Evolutionary conservation across 2,797 vertebrate genomes (phyloP), one percentile per base, ranked within the genome.

Genomic region (Macropus fuliginosus): DNA sequence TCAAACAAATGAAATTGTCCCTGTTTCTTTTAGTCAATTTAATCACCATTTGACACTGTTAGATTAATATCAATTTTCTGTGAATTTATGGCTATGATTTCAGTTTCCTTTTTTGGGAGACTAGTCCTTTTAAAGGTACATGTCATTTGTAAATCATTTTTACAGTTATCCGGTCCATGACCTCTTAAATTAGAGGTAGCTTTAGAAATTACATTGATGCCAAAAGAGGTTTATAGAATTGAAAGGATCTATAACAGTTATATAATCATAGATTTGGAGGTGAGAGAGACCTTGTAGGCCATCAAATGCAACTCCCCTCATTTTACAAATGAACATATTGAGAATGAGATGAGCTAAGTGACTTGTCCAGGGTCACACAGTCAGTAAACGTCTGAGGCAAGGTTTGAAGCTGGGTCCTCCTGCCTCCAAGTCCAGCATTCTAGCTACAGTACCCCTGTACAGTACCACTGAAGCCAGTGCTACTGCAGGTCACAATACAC

Each of bases 1-100:
- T 87, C 40, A 92, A 56, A 56, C 5, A 95, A 94, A 31, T 52
- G 92, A 94, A 94, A 95, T 90, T 55, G 90, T 62, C 16, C 28
- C 34, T 28, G 31, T 13, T 3, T 46, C 29, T 40, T 92, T 91
- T 46, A 46, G 9, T 54, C 57, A 55, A 31, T 4, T 92, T 29
- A 87, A 13, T 55, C 56, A 74, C 29, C 59, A 54, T 56, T 95
- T 62, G 29, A 55, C 93, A 89, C 90, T 96, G 52, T 9, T 29
- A 94, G n/a, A 59, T 87, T 55, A 95, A 29, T 16, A 2, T 29
- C 52, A 2, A 24, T 90, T 94, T 87, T 34, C 28, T 52, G n/a
- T 56, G 54, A 89, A 91, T 92, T 91, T 50, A 52, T 56, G 90
- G 0, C 0, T 94, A 81, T 93, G 54, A 91, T 93, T 90, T 87